These are phyloP conservation scores for Chiloscyllium plagiosum DNA, from an alignment of 2,113 vertebrate genomes.

Conservation along the genomic window DNA sequence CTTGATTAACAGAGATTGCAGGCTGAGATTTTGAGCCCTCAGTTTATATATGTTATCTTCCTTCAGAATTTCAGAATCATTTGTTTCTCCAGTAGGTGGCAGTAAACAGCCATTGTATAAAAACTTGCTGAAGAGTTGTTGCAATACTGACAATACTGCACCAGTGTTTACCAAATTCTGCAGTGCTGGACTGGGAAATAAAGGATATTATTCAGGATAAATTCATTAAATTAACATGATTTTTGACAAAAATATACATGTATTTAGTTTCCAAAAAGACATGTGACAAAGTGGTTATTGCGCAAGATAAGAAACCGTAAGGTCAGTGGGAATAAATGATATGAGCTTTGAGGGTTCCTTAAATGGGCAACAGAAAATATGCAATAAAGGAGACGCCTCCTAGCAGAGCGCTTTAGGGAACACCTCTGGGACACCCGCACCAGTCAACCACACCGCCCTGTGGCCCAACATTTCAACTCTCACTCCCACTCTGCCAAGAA, in stretches of 20 bases:
- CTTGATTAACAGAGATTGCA: neutral
- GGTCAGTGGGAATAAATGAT: too few relatives aligned
- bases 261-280: neutral
- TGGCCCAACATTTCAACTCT: too few relatives aligned
- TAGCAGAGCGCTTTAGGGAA: too few relatives aligned
- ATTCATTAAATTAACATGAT: too few relatives aligned
- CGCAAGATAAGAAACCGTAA: too few relatives aligned
- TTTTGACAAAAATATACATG: too few relatives aligned
- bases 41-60: neutral
- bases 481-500: too few relatives aligned
- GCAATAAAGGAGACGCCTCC: too few relatives aligned
- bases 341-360: too few relatives aligned
- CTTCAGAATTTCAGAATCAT: neutral
- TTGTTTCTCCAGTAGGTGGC: constrained; percentile 1
- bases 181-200: neutral
- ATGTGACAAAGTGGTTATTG: neutral
- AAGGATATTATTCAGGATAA: neutral
- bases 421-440: too few relatives aligned
- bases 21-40: neutral
- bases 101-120: neutral
- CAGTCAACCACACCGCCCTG: too few relatives aligned
- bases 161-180: neutral
- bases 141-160: neutral
- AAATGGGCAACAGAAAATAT: too few relatives aligned
- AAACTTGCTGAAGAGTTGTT: neutral